phyloP scores from a whole-genome alignment of 2,113 vertebrate genomes.

The Ptilorrhoa leucosticta region DNA sequence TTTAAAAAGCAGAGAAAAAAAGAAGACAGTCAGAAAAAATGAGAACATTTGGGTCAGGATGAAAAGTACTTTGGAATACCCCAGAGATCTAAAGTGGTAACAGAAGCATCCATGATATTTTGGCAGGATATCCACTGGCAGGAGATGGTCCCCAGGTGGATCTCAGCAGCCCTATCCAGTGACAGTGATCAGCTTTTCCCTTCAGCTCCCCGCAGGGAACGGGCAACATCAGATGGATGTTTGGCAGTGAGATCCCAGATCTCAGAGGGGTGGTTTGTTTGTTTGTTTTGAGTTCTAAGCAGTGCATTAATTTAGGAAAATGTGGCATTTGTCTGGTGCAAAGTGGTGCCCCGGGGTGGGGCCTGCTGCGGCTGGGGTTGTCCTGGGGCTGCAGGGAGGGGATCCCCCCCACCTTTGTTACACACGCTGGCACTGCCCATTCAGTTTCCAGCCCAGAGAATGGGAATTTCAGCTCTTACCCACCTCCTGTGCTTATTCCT shows the following conservation, averaged over 20 bases:
- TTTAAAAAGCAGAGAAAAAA: neutral
- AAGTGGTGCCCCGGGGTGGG: accelerated
- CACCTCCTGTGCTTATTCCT: neutral
- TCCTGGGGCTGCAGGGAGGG: accelerated
- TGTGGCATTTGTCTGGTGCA: neutral
- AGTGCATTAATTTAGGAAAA: neutral
- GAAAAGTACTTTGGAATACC: neutral
- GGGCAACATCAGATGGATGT: accelerated
- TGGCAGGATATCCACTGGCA: neutral
- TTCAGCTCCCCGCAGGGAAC: neutral
- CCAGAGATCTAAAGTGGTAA: neutral
- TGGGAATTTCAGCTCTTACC: neutral
- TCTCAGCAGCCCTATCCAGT: neutral
- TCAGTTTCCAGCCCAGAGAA: neutral
- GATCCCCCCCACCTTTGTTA: too few species aligned
- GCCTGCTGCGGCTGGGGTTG: accelerated
- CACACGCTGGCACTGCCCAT: accelerated
- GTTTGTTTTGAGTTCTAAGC: neutral
- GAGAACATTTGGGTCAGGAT: accelerated
- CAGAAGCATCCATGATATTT: neutral
- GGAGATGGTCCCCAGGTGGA: neutral
- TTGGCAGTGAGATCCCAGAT: neutral
- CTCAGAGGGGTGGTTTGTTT: neutral
- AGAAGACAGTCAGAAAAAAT: neutral
- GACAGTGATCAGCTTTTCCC: neutral